Percentiles rank a stretch among this genome's conserved stretches.
Evolutionary conservation across 2,797 vertebrate species (phyloP).

Genomic region (Alectoris magna): DNA sequence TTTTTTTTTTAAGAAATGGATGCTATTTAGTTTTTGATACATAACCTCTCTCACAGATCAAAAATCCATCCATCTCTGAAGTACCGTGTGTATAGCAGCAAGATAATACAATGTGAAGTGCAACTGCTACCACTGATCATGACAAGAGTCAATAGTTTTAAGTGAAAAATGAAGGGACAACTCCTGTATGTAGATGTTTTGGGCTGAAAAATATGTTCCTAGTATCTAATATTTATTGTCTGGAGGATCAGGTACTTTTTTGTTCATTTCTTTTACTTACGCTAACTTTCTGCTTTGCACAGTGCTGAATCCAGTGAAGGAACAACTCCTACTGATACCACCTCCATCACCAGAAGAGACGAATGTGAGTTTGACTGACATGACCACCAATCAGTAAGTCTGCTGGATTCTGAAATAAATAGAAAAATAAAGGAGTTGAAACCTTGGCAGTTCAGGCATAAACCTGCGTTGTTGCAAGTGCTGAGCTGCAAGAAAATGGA

Average conservation of each 20-base stretch:
- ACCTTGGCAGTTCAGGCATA: neutral
- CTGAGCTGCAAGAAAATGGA: neutral
- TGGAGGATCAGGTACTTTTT: neutral
- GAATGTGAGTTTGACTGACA: conserved; percentile 95
- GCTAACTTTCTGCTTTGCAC: conserved; percentile 81
- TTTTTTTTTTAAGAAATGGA: neutral
- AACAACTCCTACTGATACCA: conserved; percentile 88
- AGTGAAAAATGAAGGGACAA: neutral
- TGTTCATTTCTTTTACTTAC: conserved; percentile 76
- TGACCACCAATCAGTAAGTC: conserved; percentile 64
- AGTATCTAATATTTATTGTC: neutral
- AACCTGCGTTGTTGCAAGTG: neutral
- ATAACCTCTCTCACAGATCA: neutral
- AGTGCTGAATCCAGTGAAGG: conserved; percentile 91
- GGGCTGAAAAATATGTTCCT: neutral
- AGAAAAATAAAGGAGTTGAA: conserved; percentile 3
- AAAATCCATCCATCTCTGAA: neutral
- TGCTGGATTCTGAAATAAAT: conserved; percentile 47
- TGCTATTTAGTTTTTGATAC: neutral
- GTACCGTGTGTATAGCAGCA: neutral
- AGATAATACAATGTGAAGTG: neutral
- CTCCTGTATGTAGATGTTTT: neutral
- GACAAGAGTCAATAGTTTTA: neutral
- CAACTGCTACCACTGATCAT: neutral
- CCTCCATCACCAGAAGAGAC: conserved; percentile 84